Percentiles rank a stretch among this genome's conserved stretches.
Conservation (phyloP, 2,113 vertebrate species). For the Rafetus swinhoei region DNA sequence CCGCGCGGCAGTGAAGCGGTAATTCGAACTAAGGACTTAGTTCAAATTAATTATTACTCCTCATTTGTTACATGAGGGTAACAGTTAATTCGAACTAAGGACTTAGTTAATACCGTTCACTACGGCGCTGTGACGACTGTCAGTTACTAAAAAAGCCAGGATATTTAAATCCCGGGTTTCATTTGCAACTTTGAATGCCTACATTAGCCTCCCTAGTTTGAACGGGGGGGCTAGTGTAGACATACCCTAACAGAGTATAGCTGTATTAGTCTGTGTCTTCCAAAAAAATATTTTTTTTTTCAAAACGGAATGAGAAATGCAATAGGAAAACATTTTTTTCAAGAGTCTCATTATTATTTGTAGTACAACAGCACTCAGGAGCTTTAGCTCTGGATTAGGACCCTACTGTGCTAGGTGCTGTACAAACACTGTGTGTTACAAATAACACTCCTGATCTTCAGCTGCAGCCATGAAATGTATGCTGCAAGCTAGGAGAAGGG, state of each 20-base stretch:
- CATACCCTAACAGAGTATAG: background rate
- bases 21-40: no score
- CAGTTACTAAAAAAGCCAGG: no score
- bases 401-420: background rate
- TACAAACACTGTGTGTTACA: background rate
- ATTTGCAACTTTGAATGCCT: no score
- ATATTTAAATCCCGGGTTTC: no score
- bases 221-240: no score
- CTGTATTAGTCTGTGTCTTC: background rate
- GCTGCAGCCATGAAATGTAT: background rate
- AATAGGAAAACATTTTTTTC: background rate
- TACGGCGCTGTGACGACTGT: no score
- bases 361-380: background rate
- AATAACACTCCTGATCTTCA: background rate
- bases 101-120: no score
- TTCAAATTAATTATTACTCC: no score
- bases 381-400: background rate
- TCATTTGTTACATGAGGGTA: no score
- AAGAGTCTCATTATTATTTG: background rate
- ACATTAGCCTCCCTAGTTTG: no score
- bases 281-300: conserved; percentile 26
- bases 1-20: no score
- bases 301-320: conserved; percentile 30
- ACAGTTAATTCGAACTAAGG: no score
- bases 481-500: background rate